phyloP scores from a whole-genome alignment of 2,113 vertebrate genomes.

The Crotalus viridis region DNA sequence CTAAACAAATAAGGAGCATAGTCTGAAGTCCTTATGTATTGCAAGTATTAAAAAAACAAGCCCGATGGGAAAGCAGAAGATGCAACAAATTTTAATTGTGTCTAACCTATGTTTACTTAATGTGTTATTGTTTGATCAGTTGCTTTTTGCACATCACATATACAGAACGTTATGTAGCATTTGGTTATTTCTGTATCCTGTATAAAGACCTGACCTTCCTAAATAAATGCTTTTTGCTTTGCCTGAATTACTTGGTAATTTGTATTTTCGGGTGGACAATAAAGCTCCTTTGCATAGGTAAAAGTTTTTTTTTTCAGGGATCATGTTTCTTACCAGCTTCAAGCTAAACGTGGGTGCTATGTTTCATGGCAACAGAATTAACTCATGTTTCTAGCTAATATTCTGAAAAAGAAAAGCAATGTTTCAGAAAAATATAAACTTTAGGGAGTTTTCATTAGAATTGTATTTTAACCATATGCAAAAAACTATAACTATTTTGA shows the following conservation, averaged over 20 bases:
- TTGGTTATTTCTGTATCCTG: neutral
- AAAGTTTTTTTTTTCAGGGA: neutral
- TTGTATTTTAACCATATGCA: slow-evolving; percentile 29
- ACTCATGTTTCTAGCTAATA: fast-evolving
- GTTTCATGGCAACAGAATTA: neutral
- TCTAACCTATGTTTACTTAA: neutral
- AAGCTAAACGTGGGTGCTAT: neutral
- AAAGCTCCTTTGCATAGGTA: neutral
- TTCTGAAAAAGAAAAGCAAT: slow-evolving; percentile 15
- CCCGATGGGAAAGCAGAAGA: neutral
- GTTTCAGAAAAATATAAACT: neutral
- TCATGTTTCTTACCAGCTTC: neutral
- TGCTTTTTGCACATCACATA: neutral
- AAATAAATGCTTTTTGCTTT: neutral
- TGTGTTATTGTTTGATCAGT: neutral
- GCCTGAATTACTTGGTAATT: neutral
- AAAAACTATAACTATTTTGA: neutral
- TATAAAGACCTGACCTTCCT: neutral
- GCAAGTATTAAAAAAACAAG: neutral
- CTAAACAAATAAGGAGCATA: neutral
- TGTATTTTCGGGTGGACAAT: neutral
- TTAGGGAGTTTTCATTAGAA: slow-evolving; percentile 5
- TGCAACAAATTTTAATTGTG: neutral
- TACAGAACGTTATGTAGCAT: neutral
- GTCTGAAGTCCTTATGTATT: neutral